Base-by-base conservation (phyloP, 2,888 invertebrate genomes). In the Phymatocera aterrima region DNA sequence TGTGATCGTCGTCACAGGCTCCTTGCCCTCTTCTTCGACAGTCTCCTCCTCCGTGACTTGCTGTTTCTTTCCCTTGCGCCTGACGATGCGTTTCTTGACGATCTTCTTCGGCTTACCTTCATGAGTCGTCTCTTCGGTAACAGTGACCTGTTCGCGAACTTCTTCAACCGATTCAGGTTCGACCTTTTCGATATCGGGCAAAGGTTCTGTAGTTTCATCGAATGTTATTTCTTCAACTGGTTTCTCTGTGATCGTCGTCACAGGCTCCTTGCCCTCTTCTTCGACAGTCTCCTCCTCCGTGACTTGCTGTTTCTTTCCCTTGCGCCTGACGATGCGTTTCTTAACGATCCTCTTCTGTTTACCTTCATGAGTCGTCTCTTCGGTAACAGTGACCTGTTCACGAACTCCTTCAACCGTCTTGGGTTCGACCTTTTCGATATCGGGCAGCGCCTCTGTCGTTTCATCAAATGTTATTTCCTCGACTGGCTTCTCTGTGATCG, bases 41-140 rank as follows among this genome's bases (percentile, higher is more conserved):
- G 91, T 93, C 2, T 91, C 88, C n/a, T 91, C 91, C 85, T 91
- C 91, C 1, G 92, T 92, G 6, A 91, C 87, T 83, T 92, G 92
- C 80, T 91, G 86, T 75, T 92, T 91, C 0, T 86, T 85, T 0
- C 91, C 92, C 72, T 90, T 90, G 78, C 91, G 91, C 82, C 91
- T 92, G 1, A 92, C 90, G 1, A 91, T 89, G 0, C 91, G 91
- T 79, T 91, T 92, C 2, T 91, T 91, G 0, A 88, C 88, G 83
- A 70, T 87, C 70, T 85, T 82, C 88, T 83, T 0, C 87, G 80
- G 72, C 86, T 88, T 0, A 83, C 86, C 90, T 75, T 81, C 85
- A 54, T 88, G 88, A 15, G 88, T 89, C n/a, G 87, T 82, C 48
- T 88, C 85, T 83, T 88, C 88, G 0, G 86, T 85, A 2, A 91